These are phyloP conservation scores for Emydura subglobosa DNA, from an alignment of 2,113 vertebrate species.

Conservation along the genomic window DNA sequence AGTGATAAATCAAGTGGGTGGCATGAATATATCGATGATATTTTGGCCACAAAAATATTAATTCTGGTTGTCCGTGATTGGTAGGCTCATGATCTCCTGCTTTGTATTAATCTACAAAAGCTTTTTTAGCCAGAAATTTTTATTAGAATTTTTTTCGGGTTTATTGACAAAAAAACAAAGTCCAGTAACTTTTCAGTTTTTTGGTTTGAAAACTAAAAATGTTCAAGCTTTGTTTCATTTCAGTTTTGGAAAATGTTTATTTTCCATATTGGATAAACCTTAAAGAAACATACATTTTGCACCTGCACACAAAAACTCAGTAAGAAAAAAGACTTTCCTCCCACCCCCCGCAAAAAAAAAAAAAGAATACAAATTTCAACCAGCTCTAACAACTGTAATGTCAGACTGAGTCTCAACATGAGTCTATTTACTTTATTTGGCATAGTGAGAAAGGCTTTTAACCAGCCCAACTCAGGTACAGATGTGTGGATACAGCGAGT, in stretches of 20 bases:
- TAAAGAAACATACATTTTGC: slow-evolving; percentile 47
- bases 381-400: slow-evolving; percentile 30
- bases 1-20: neutral
- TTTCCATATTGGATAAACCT: neutral
- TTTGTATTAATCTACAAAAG: slow-evolving; percentile 47
- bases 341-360: neutral
- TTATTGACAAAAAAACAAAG: slow-evolving; percentile 2
- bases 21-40: neutral
- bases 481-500: neutral
- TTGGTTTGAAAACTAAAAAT: neutral
- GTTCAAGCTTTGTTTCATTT: slow-evolving; percentile 10
- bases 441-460: neutral
- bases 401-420: neutral
- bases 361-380: neutral
- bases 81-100: neutral
- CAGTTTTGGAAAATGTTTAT: slow-evolving; percentile 10
- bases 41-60: neutral
- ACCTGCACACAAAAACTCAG: slow-evolving; percentile 18
- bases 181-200: neutral
- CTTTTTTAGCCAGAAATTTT: neutral
- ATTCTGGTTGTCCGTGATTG: neutral
- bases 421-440: neutral
- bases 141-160: slow-evolving; percentile 23
- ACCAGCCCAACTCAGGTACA: slow-evolving; percentile 12
- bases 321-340: neutral